Evolutionary conservation across 2,888 invertebrate genomes (phyloP).

Genomic region (Thelaira solivaga): DNA sequence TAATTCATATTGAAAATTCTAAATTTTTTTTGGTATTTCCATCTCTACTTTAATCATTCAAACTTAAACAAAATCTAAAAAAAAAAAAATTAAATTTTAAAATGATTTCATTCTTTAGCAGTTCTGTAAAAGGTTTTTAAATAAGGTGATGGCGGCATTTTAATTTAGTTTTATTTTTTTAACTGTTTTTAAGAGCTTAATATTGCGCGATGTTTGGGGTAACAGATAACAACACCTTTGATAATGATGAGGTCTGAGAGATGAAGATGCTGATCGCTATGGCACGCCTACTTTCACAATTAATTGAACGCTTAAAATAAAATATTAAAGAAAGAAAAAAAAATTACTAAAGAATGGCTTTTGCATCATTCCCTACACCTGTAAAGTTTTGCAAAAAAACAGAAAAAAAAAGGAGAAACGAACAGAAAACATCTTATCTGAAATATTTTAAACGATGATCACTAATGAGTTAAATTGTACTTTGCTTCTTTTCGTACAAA

Average conservation of each 20-base stretch:
- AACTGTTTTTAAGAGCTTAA: constrained; percentile 59
- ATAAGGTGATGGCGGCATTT: constrained; percentile 54
- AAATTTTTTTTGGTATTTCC: too few species aligned
- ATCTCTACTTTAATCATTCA: too few species aligned
- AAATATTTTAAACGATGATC: constrained; percentile 17
- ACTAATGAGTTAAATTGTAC: constrained; percentile 28
- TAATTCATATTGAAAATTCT: too few species aligned
- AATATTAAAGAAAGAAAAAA: too few species aligned
- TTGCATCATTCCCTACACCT: constrained; percentile 34
- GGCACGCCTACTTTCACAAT: constrained; percentile 65
- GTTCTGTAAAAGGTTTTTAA: constrained; percentile 29
- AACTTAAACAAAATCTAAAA: too few species aligned
- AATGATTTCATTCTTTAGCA: background rate
- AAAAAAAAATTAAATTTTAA: background rate
- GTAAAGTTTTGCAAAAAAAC: constrained; percentile 1
- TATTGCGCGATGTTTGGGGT: constrained; percentile 56
- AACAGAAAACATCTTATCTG: constrained; percentile 9
- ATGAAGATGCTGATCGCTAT: constrained; percentile 65
- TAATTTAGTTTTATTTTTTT: constrained; percentile 7
- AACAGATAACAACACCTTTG: constrained; percentile 60
- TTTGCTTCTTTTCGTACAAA: background rate
- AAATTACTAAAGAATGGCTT: constrained; percentile 14
- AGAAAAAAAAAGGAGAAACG: too few species aligned
- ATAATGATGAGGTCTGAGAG: constrained; percentile 63
- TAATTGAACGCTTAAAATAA: constrained; percentile 48